Conservation (phyloP, 2,888 invertebrate genomes). For the Melolontha melolontha region DNA sequence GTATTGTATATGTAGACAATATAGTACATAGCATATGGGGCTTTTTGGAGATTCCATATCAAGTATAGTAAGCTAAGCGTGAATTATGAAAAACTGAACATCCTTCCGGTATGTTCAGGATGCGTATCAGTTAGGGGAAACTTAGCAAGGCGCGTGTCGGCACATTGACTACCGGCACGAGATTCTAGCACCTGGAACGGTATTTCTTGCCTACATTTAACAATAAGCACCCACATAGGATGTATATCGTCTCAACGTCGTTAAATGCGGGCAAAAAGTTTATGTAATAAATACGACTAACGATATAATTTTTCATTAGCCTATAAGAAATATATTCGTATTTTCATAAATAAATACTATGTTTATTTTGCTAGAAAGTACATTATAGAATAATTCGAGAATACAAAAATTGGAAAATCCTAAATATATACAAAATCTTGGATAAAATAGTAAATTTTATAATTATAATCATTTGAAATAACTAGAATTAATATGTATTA, state of each 20-base stretch:
- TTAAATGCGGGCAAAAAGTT: slow-evolving; percentile 14
- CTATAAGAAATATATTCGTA: no score
- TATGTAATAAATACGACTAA: no score
- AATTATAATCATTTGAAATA: no score
- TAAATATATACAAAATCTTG: no score
- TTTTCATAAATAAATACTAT: no score
- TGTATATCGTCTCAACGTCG: background rate
- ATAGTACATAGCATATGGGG: slow-evolving; percentile 45
- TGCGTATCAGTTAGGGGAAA: slow-evolving; percentile 44
- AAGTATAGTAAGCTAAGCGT: slow-evolving; percentile 49
- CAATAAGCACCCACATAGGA: slow-evolving; percentile 39
- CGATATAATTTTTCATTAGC: no score
- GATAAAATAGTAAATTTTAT: no score
- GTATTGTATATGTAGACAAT: background rate
- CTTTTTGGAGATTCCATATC: slow-evolving; percentile 47
- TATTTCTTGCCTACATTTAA: slow-evolving; percentile 17
- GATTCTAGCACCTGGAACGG: slow-evolving; percentile 39
- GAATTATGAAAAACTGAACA: slow-evolving; percentile 50
- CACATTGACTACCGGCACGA: slow-evolving; percentile 14
- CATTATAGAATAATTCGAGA: no score
- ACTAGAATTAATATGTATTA: no score
- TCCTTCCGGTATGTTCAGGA: slow-evolving; percentile 54
- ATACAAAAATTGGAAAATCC: no score
- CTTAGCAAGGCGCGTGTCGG: slow-evolving; percentile 47
- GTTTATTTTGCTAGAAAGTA: no score